These are phyloP conservation scores for Drosophila borborema DNA, from an alignment of 2,888 invertebrate genomes.

Conservation along the genomic window DNA sequence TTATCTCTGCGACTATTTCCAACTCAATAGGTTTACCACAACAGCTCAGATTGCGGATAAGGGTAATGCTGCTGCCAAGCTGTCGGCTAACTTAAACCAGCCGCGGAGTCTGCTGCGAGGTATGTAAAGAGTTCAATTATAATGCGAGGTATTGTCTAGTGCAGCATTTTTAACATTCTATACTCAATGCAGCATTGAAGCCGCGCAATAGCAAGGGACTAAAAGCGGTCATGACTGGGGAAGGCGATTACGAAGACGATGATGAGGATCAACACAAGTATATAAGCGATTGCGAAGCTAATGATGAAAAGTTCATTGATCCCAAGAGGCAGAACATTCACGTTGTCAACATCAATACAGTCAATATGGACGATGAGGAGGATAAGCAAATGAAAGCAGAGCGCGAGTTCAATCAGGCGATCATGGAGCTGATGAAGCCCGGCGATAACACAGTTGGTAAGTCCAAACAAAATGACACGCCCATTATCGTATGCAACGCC, in stretches of 20 bases:
- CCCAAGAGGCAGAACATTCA: neutral
- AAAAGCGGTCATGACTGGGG: no score
- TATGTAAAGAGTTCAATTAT: neutral
- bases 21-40: neutral
- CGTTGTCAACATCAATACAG: slow-evolving; percentile 19
- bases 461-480: neutral
- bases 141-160: neutral
- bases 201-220: no score
- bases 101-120: neutral
- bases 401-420: slow-evolving; percentile 15
- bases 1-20: no score
- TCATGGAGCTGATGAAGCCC: slow-evolving; percentile 20
- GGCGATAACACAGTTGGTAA: slow-evolving; percentile 6
- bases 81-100: no score
- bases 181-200: neutral
- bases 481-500: neutral
- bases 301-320: neutral
- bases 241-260: neutral
- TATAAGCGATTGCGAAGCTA: neutral
- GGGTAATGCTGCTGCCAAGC: neutral
- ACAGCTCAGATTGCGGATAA: neutral
- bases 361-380: slow-evolving; percentile 28
- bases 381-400: neutral
- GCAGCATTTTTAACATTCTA: neutral
- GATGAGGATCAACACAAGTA: neutral